Base-by-base conservation (phyloP, 2,113 vertebrate genomes). In the Sminthopsis crassicaudata region DNA sequence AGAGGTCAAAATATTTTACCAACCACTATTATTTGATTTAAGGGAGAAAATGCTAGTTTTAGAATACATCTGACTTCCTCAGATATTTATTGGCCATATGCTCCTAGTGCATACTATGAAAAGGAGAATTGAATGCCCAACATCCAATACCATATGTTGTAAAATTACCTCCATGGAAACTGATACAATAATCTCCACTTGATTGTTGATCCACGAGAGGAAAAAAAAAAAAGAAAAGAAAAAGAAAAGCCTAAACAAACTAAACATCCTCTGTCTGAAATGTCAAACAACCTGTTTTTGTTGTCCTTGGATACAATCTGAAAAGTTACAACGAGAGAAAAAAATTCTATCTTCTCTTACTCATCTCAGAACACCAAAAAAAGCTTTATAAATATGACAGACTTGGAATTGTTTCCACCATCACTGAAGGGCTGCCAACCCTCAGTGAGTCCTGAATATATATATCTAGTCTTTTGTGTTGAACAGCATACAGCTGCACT, bases 21-120 rank as follows among this genome's bases (percentile, higher is more conserved):
- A 90, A 91, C 30, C 55, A 88, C 0, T 92, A 52, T 91, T 7
- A 95, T 76, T 51, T 52, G 92, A 94, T 92, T 97, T 90, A 91
- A 36, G 91, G 1, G 1, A 94, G 57, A 55, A 92, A 95, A 48
- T 22, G 2, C 46, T 67, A 57, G 9, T 6, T 30, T 94, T 27
- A 93, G 50, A 14, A 42, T 55, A 90, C 2, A 55, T 76, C 53
- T 46, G n/a, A 93, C 16, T 91, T 52, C 23, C 2, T 90, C 16
- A 36, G 60, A 46, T 48, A 76, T 93, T 89, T 76, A 16, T 22
- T 23, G 36, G 16, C 67, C 67, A 22, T 42, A 6, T 42, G n/a
- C 19, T 76, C n/a, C 60, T n/a, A 16, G 12, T 76, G n/a, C 36
- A 76, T 4, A 16, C 60, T 6, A 42, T 2, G 19, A 23, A 36